Conservation (phyloP, 1,140 invertebrate species). For the Drosophila kanapiae region DNA sequence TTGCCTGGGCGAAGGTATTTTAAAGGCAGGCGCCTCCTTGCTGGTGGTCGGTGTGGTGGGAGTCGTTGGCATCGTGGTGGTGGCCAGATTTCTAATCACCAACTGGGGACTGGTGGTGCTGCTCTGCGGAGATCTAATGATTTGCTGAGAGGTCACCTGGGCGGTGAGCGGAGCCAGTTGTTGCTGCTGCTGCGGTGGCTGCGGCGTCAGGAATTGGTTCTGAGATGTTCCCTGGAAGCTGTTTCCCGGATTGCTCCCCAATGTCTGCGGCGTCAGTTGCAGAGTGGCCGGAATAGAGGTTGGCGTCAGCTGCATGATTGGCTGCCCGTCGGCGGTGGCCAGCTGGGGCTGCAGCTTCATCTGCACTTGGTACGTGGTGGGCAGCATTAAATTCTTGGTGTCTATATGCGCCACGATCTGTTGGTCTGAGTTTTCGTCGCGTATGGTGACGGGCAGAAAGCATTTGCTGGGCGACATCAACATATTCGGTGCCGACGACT, state of each 20-base stretch:
- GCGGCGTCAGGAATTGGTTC: slow-evolving; percentile 51
- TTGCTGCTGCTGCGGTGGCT: slow-evolving; percentile 16
- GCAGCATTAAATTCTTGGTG: slow-evolving; percentile 81
- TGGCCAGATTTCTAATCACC: slow-evolving; percentile 58
- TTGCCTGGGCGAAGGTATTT: slow-evolving; percentile 54
- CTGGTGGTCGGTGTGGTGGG: slow-evolving; percentile 7
- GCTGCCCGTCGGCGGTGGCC: slow-evolving; percentile 80
- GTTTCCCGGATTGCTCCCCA: slow-evolving; percentile 37
- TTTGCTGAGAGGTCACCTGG: slow-evolving; percentile 69
- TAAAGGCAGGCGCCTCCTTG: slow-evolving; percentile 44
- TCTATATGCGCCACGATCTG: slow-evolving; percentile 84
- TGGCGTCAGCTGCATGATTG: slow-evolving; percentile 79
- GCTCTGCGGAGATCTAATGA: slow-evolving; percentile 56
- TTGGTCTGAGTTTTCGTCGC: slow-evolving; percentile 83
- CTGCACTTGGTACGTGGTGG: slow-evolving; percentile 84
- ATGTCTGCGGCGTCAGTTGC: slow-evolving; percentile 69
- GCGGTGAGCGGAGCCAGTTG: slow-evolving; percentile 37
- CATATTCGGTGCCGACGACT: slow-evolving; percentile 43
- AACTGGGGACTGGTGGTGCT: slow-evolving; percentile 45
- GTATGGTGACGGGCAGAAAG: slow-evolving; percentile 81
- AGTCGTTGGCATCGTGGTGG: background rate
- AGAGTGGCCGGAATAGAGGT: slow-evolving; percentile 81
- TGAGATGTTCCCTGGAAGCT: slow-evolving; percentile 57
- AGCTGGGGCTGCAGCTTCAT: slow-evolving; percentile 84
- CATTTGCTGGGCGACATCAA: slow-evolving; percentile 82